A percentile compares a stretch with the other conserved stretches of the same genome.
Conservation (phyloP, 2,113 vertebrate species). For the Cyprinodon brontotheroides region DNA sequence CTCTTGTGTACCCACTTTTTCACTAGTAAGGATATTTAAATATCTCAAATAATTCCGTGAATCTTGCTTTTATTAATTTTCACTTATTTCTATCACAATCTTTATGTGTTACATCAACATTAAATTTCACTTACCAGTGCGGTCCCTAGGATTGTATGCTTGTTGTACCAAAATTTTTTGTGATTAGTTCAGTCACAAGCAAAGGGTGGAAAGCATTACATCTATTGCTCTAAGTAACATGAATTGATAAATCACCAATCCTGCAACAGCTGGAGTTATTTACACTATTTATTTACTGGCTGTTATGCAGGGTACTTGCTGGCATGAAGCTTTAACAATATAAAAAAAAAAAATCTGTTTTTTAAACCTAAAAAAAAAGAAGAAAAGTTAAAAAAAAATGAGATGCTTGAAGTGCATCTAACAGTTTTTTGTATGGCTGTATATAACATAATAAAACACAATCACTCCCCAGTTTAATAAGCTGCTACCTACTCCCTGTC, state of each 20-base stretch:
- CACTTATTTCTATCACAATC: no score
- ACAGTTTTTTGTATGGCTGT: no score
- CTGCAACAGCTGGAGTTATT: not conserved
- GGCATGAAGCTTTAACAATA: not conserved
- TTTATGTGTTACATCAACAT: not conserved
- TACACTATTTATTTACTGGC: not conserved
- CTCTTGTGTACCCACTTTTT: no score
- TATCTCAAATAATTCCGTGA: no score
- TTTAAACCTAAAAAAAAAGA: not conserved
- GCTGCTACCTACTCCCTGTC: no score
- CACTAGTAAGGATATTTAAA: not conserved
- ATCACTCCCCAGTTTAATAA: no score
- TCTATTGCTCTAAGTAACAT: not conserved
- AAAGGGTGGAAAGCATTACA: not conserved
- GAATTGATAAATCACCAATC: not conserved
- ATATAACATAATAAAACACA: no score
- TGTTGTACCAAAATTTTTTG: not conserved
- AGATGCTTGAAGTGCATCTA: no score
- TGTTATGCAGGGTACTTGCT: not conserved
- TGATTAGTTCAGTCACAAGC: not conserved
- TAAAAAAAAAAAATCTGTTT: not conserved
- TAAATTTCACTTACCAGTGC: not conserved
- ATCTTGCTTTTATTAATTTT: no score
- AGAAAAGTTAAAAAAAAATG: no score
- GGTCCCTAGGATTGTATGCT: not conserved